Conservation (phyloP, 2,888 invertebrate species). For the Heliconius sara region DNA sequence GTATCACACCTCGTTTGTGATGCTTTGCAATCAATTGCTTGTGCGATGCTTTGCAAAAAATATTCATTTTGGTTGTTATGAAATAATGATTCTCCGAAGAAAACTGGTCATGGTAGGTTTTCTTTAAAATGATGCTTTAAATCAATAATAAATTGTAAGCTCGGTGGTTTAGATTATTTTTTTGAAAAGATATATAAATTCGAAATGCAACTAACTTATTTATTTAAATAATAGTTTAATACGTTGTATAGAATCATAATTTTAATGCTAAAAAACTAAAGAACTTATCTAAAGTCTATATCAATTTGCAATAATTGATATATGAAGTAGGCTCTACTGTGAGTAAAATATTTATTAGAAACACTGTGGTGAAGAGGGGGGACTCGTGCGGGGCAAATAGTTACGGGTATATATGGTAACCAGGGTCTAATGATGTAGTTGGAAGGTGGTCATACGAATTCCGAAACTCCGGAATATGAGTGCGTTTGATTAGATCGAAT, state of each 20-base stretch:
- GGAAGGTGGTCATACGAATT: too few species aligned
- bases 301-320: background rate
- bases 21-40: background rate
- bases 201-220: background rate
- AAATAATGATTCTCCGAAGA: background rate
- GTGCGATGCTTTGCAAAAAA: too few species aligned
- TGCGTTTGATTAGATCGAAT: too few species aligned
- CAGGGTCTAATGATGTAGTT: too few species aligned
- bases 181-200: background rate
- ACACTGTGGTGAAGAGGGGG: background rate
- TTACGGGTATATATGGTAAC: too few species aligned
- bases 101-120: background rate
- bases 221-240: too few species aligned
- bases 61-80: too few species aligned
- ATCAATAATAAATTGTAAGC: background rate
- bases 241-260: too few species aligned
- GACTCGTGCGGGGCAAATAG: background rate
- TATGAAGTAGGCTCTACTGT: background rate
- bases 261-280: too few species aligned
- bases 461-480: too few species aligned
- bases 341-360: background rate
- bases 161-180: background rate
- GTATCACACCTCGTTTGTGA: slow-evolving; percentile 54
- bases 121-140: background rate
- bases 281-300: background rate